Conservation (phyloP, 2,797 vertebrate genomes). For the Pangasius larnaudii region DNA sequence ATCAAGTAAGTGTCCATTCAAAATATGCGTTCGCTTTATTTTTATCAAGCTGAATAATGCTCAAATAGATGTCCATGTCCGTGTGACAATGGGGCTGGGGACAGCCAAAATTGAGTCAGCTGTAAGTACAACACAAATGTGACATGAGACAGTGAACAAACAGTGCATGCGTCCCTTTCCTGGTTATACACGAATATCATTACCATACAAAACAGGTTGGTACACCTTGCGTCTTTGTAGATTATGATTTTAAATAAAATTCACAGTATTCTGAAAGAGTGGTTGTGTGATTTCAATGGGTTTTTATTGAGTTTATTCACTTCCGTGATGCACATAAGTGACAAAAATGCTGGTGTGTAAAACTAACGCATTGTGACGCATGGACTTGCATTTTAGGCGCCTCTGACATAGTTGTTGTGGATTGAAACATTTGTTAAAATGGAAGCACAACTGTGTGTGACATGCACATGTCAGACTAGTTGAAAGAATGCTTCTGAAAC, state of each 20-base stretch:
- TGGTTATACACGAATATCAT: background rate
- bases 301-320: background rate
- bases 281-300: background rate
- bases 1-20: background rate
- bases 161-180: background rate
- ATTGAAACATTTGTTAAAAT: background rate
- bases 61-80: background rate
- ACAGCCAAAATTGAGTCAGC: background rate
- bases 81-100: background rate
- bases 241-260: background rate
- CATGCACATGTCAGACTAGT: background rate
- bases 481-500: background rate
- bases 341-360: too few relatives aligned
- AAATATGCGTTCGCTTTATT: background rate
- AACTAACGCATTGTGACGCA: background rate
- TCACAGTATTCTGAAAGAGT: background rate
- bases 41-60: background rate
- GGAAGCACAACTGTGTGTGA: background rate
- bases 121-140: background rate
- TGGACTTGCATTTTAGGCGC: background rate
- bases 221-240: background rate
- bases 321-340: background rate
- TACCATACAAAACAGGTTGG: background rate
- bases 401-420: background rate
- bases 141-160: background rate